These are phyloP conservation scores for Pelodiscus sinensis DNA, from an alignment of 2,113 vertebrate species.

Conservation along the genomic window DNA sequence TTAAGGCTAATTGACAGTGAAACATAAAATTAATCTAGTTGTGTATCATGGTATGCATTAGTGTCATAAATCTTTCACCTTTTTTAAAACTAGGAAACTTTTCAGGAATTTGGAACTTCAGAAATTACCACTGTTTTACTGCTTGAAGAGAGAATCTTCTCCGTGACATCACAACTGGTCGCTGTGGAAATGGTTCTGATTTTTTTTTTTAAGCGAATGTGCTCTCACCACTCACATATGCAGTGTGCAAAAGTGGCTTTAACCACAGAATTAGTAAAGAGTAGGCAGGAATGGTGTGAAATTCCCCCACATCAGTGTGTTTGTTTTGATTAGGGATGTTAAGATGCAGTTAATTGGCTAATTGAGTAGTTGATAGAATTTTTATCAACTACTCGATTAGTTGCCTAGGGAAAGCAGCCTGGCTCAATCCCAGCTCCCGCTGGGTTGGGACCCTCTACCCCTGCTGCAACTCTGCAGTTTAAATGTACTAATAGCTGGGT, in stretches of 20 bases:
- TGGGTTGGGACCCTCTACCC: too few species aligned
- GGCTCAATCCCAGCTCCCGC: too few species aligned
- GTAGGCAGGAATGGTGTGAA: background rate
- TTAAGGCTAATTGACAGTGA: background rate
- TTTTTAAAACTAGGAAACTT: background rate
- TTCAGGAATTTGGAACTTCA: background rate
- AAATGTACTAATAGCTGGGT: too few species aligned
- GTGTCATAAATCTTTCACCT: background rate
- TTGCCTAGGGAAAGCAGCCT: too few species aligned
- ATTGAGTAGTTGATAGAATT: too few species aligned
- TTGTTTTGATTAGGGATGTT: background rate
- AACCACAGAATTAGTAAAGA: background rate
- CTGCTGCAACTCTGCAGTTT: too few species aligned
- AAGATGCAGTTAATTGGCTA: too few species aligned
- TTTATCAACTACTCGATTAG: too few species aligned
- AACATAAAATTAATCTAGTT: rapidly evolving
- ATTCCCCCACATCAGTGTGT: background rate
- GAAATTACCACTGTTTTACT: background rate
- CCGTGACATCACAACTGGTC: rapidly evolving
- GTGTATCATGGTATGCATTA: background rate
- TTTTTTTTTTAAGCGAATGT: background rate
- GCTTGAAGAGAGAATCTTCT: background rate
- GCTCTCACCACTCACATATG: background rate
- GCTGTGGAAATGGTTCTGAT: background rate
- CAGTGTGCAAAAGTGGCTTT: background rate